Percentiles rank a stretch among this genome's conserved stretches.
Conservation (phyloP, 2,888 invertebrate species). For the Cancer borealis region DNA sequence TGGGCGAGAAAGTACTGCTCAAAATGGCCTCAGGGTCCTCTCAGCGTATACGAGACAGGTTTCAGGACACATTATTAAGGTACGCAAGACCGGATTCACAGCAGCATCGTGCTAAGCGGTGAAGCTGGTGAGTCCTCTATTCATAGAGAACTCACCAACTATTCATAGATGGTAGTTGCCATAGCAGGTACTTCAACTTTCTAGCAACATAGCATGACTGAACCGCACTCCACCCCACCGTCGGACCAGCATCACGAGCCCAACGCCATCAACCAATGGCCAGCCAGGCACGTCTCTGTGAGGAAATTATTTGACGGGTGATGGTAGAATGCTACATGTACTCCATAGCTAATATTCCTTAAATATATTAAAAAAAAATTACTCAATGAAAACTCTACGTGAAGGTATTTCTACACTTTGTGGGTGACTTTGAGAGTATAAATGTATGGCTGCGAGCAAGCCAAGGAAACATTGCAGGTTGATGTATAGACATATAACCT, state of each 20-base stretch:
- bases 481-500: too few relatives aligned
- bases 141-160: too few relatives aligned
- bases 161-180: not conserved
- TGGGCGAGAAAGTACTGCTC: not conserved
- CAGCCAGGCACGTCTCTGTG: not conserved
- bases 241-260: not conserved
- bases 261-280: not conserved
- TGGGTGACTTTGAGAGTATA: too few relatives aligned
- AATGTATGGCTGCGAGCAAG: too few relatives aligned
- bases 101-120: not conserved
- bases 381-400: too few relatives aligned
- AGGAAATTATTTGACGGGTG: conserved; percentile 3
- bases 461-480: too few relatives aligned
- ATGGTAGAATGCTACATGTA: not conserved
- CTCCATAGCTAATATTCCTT: not conserved
- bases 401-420: too few relatives aligned
- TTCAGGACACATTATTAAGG: not conserved
- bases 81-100: not conserved
- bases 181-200: not conserved
- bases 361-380: not conserved
- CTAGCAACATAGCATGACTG: not conserved
- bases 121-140: not conserved
- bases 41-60: not conserved
- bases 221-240: not conserved
- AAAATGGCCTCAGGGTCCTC: not conserved